Evolutionary conservation across 2,797 vertebrate genomes (phyloP).

Genomic region (Telmatherina bonti): DNA sequence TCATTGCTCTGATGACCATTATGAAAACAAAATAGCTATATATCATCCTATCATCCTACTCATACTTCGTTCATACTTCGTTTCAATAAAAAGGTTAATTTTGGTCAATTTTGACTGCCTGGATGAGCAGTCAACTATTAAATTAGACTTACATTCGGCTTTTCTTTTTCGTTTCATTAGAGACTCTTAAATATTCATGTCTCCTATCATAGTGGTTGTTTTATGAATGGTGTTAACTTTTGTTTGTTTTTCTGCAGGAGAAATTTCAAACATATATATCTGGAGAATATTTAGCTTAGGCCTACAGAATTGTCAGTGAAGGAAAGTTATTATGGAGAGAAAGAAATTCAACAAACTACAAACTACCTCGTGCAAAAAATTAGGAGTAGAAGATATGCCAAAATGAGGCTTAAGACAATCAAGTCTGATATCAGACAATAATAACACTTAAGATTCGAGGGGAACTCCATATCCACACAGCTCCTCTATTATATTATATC

Average conservation of each 20-base stretch:
- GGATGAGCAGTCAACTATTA: neutral
- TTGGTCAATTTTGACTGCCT: neutral
- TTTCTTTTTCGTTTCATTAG: neutral
- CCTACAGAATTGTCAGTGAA: too few species aligned
- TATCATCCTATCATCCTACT: neutral
- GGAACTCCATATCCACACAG: too few species aligned
- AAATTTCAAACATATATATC: too few species aligned
- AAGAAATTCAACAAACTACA: too few species aligned
- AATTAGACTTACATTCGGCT: neutral
- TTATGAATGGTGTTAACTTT: too few species aligned
- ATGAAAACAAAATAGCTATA: constrained; percentile 31
- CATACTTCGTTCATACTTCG: neutral
- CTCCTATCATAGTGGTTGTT: neutral
- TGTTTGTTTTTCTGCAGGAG: too few species aligned
- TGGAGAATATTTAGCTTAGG: too few species aligned
- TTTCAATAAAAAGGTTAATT: neutral
- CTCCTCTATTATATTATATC: too few species aligned
- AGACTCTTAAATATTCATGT: neutral
- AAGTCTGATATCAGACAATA: neutral
- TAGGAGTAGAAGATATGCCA: neutral
- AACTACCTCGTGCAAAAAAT: neutral
- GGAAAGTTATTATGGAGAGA: neutral
- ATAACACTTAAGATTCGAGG: neutral
- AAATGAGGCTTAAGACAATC: neutral
- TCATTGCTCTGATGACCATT: constrained; percentile 27